Base-by-base conservation (phyloP, 2,888 invertebrate species). In the Argyra leucocephala region DNA sequence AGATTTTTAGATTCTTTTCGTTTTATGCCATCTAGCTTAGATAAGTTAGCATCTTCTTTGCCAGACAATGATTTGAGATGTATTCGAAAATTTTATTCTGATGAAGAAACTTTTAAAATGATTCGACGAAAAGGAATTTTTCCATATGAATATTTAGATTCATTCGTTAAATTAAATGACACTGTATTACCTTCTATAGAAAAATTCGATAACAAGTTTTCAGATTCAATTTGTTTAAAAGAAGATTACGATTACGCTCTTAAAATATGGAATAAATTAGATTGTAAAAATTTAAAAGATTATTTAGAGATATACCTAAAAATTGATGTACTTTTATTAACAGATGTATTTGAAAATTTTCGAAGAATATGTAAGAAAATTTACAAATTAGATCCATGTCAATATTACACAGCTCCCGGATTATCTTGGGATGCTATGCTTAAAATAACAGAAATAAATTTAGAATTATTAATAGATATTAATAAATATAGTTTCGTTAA, bases 241-340 rank as follows among this genome's bases (percentile, higher is more conserved):
- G 6, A 57, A 21, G 57, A 57, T 57, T 57, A 57, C 12, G 31
- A 66, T 12, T 74, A 74, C 70, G 76, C 77, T 6, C 31, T 66
- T 31, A 68, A 67, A 6, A 73, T 77, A 1, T 78, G 76, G 75
- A 22, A 69, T 0, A 66, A 58, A 23, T 76, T 78, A 63, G 59
- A 72, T 2, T 71, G 72, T 48, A 63, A 69, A 48, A 74, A 67
- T 31, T 31, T 31, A 31, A n/a, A n/a, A n/a, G n/a, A n/a, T n/a
- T n/a, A n/a, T n/a, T n/a, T n/a, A n/a, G n/a, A n/a, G n/a, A n/a
- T n/a, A n/a, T 77, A 31, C 48, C n/a, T 48, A 12, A 75, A 74
- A 69, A 73, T 74, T 0, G 76, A 79, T 68, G 72, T 78, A 2
- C 65, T 77, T 18, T 65, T 77, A 3, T 66, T 76, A 36, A 71